Conservation (phyloP, 2,113 vertebrate genomes). For the Sorex araneus region DNA sequence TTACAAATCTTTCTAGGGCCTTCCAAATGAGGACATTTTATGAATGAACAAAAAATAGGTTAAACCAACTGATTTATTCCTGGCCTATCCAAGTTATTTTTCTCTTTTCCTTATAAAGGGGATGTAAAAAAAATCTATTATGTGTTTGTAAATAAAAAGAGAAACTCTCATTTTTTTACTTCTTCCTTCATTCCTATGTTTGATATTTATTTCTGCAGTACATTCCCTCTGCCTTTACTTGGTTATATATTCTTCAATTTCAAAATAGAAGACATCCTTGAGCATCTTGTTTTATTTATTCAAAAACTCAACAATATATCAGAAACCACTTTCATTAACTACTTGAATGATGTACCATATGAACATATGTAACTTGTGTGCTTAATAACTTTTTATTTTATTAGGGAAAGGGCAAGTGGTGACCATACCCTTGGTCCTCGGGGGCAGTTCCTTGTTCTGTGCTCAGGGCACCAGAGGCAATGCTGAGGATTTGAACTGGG, state of each 20-base stretch:
- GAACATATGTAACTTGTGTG: neutral
- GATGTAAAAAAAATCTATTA: neutral
- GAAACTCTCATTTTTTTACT: neutral
- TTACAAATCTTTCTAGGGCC: slow-evolving; percentile 41
- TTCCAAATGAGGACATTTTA: slow-evolving; percentile 24
- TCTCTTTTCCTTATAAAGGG: neutral
- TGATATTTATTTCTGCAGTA: neutral
- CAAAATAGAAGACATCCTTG: slow-evolving; percentile 2
- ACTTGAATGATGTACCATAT: neutral
- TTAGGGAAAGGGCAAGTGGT: neutral
- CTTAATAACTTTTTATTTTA: neutral
- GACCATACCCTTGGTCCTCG: neutral
- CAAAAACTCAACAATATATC: neutral
- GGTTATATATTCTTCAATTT: neutral
- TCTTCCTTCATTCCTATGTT: neutral
- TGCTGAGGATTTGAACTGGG: neutral
- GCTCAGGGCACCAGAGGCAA: too few relatives aligned
- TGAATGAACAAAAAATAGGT: slow-evolving; percentile 22
- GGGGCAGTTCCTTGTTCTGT: neutral
- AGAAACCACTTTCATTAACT: neutral
- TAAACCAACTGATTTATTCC: neutral
- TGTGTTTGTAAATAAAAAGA: neutral
- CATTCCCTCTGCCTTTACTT: neutral
- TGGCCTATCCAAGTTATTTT: neutral
- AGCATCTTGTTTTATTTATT: slow-evolving; percentile 2